Evolutionary conservation across 2,888 invertebrate species (phyloP).

Genomic region (Hypercompe scribonia): DNA sequence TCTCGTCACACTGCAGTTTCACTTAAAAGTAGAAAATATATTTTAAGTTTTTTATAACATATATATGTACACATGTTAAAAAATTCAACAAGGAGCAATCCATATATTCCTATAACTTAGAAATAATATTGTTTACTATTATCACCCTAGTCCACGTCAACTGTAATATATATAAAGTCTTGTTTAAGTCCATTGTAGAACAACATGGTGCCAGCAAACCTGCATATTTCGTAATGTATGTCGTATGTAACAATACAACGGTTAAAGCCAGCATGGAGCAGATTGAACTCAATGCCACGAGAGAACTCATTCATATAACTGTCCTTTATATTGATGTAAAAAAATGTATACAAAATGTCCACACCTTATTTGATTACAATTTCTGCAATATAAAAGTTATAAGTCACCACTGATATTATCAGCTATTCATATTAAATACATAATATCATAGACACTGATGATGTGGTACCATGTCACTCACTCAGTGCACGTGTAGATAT

Average conservation of each 20-base stretch:
- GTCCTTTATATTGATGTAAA: slow-evolving; percentile 75
- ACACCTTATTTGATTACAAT: slow-evolving; percentile 81
- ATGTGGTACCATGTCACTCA: slow-evolving; percentile 69
- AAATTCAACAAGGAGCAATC: slow-evolving; percentile 74
- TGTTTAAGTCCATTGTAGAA: slow-evolving; percentile 46
- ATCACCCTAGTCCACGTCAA: slow-evolving; percentile 34
- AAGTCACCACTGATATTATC: slow-evolving; percentile 73
- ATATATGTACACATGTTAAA: slow-evolving; percentile 75
- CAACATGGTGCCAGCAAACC: slow-evolving; percentile 41
- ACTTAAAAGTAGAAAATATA: slow-evolving; percentile 79
- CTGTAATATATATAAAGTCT: slow-evolving; percentile 43
- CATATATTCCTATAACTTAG: slow-evolving; percentile 53
- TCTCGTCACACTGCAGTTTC: slow-evolving; percentile 84
- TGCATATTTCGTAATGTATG: slow-evolving; percentile 36
- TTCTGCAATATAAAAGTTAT: slow-evolving; percentile 81
- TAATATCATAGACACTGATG: slow-evolving; percentile 66
- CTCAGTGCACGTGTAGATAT: slow-evolving; percentile 71
- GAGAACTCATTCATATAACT: slow-evolving; percentile 77
- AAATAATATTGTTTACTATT: slow-evolving; percentile 54
- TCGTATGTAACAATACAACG: slow-evolving; percentile 36
- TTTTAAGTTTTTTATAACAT: slow-evolving; percentile 67
- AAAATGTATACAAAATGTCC: slow-evolving; percentile 85
- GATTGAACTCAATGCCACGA: slow-evolving; percentile 80
- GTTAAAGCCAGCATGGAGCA: slow-evolving; percentile 49
- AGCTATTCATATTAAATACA: slow-evolving; percentile 60